These are phyloP conservation scores for Drosophila setifemur DNA, from an alignment of 1,140 invertebrate genomes.

Conservation along the genomic window DNA sequence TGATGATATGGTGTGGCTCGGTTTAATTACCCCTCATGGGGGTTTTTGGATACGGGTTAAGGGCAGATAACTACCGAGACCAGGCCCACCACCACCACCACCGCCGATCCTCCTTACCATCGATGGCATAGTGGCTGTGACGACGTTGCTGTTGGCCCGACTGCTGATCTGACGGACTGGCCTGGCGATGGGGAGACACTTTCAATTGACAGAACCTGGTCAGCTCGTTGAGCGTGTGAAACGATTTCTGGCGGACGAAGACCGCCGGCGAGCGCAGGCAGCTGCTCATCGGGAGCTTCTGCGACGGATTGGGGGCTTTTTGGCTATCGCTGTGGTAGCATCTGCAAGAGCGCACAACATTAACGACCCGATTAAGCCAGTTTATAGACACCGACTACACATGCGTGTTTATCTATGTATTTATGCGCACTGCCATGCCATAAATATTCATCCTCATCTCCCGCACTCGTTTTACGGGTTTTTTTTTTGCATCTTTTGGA, in stretches of 20 bases:
- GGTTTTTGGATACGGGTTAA: slow-evolving; percentile 26
- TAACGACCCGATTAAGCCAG: slow-evolving; percentile 48
- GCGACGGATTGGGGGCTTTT: slow-evolving; percentile 36
- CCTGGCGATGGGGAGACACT: slow-evolving; percentile 32
- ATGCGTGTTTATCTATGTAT: slow-evolving; percentile 25
- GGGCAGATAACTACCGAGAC: slow-evolving; percentile 24
- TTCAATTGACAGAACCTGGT: slow-evolving; percentile 75
- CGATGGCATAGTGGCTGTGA: slow-evolving; percentile 44
- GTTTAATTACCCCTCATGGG: slow-evolving; percentile 45
- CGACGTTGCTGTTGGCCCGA: slow-evolving; percentile 25
- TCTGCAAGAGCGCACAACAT: slow-evolving; percentile 71
- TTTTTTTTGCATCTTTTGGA: slow-evolving; percentile 11
- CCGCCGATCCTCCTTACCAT: slow-evolving; percentile 67
- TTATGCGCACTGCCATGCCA: slow-evolving; percentile 18
- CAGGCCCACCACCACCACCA: too few species aligned
- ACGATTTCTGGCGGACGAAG: slow-evolving; percentile 80
- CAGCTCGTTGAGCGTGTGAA: slow-evolving; percentile 79
- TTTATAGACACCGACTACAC: slow-evolving; percentile 5
- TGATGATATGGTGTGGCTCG: slow-evolving; percentile 7
- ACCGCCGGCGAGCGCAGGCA: slow-evolving; percentile 74
- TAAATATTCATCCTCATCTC: slow-evolving; percentile 34
- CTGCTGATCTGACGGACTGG: slow-evolving; percentile 8
- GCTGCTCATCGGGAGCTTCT: slow-evolving; percentile 71
- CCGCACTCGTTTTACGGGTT: slow-evolving; percentile 26
- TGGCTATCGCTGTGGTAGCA: slow-evolving; percentile 73